phyloP scores from a whole-genome alignment of 2,888 invertebrate species.

The Watsonalla cultraria region DNA sequence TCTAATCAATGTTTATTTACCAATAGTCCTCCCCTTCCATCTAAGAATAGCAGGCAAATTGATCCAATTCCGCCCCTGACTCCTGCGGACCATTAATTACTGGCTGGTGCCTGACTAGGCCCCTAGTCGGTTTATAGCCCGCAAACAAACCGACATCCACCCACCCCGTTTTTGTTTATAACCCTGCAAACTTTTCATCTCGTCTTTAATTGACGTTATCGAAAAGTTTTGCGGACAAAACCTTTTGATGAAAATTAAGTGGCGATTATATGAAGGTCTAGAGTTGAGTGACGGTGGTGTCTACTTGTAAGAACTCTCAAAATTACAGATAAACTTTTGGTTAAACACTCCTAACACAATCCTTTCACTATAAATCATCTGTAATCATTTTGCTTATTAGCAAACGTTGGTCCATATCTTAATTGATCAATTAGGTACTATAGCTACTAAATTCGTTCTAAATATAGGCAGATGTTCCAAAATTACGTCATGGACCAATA shows the following conservation, averaged over 20 bases:
- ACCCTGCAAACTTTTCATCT: conserved; percentile 51
- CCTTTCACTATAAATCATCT: too few species aligned
- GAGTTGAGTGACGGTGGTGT: too few species aligned
- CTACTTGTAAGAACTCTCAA: too few species aligned
- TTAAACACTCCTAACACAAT: too few species aligned
- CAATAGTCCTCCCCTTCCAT: conserved; percentile 38
- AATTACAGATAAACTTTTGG: too few species aligned
- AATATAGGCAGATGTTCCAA: conserved; percentile 3
- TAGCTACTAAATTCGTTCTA: neutral
- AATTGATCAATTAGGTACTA: neutral
- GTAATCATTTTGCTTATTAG: too few species aligned
- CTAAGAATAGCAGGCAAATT: conserved; percentile 66
- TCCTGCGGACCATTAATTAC: conserved; percentile 71
- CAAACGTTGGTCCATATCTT: too few species aligned
- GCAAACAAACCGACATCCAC: conserved; percentile 71
- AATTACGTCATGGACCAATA: conserved; percentile 27
- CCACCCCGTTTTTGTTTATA: conserved; percentile 64
- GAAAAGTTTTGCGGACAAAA: conserved; percentile 41
- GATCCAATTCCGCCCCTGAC: conserved; percentile 69
- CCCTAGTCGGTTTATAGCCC: conserved; percentile 62
- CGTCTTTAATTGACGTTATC: conserved; percentile 49
- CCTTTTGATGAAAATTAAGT: conserved; percentile 15
- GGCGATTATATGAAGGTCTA: neutral
- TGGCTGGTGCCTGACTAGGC: conserved; percentile 45
- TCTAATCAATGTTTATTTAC: conserved; percentile 51